Evolutionary conservation across 2,113 vertebrate genomes (phyloP).

Genomic region (Octodon degus): DNA sequence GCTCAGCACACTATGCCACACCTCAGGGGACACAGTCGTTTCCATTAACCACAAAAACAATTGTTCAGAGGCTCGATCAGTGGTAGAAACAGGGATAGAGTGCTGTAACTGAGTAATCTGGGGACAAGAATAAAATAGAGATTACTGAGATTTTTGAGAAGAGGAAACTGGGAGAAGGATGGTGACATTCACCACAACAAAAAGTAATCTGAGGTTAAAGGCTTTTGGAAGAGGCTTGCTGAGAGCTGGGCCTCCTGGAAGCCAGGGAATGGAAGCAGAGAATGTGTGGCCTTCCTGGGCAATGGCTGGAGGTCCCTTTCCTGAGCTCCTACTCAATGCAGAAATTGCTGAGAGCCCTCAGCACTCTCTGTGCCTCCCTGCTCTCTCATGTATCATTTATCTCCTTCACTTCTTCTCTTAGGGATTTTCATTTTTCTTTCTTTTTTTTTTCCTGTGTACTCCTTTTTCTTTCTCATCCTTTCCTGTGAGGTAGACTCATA

Average conservation of each 20-base stretch:
- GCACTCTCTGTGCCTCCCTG: neutral
- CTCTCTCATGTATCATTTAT: neutral
- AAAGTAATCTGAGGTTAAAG: neutral
- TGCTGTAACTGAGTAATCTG: neutral
- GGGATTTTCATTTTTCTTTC: neutral
- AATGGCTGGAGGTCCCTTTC: neutral
- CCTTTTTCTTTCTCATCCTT: neutral
- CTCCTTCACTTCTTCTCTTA: neutral
- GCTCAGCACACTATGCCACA: neutral
- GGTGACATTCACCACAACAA: neutral
- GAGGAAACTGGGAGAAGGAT: constrained; percentile 8
- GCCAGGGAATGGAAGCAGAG: neutral
- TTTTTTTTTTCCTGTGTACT: neutral
- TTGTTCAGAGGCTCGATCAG: neutral
- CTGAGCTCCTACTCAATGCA: neutral
- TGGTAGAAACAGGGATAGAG: neutral
- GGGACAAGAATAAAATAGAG: neutral
- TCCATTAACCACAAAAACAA: neutral
- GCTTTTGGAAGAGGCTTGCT: neutral
- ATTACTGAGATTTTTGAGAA: constrained; percentile 10
- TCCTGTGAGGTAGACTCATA: neutral
- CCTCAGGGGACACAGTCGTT: neutral
- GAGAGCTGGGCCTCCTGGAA: neutral
- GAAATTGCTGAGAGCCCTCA: neutral
- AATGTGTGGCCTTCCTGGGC: neutral